Conservation (phyloP, 2,113 vertebrate genomes). For the Parotia lawesii region DNA sequence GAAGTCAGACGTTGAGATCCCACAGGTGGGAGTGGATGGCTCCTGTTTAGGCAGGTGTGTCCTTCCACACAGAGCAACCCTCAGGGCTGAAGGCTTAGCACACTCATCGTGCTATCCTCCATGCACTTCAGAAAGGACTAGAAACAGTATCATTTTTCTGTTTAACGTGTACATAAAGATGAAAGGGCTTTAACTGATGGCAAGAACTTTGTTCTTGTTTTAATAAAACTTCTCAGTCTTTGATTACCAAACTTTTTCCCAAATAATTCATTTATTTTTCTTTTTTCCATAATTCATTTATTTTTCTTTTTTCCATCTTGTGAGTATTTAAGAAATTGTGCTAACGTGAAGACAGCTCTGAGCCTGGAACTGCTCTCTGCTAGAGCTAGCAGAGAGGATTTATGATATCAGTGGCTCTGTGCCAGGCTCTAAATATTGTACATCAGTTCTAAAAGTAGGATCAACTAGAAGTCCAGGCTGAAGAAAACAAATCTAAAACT, state of each 20-base stretch:
- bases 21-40: neutral
- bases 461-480: neutral
- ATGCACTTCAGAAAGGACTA: neutral
- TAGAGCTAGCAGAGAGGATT: neutral
- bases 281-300: conserved; percentile 6
- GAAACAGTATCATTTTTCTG: conserved; percentile 33
- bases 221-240: conserved; percentile 35
- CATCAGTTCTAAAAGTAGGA: neutral
- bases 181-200: conserved; percentile 46
- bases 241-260: conserved; percentile 8
- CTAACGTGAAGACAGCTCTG: neutral
- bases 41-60: neutral
- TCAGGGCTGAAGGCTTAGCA: neutral
- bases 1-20: neutral
- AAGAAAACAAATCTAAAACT: neutral
- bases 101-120: neutral
- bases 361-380: neutral
- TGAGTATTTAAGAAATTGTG: conserved; percentile 22
- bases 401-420: neutral
- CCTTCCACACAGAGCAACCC: neutral
- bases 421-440: neutral
- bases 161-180: conserved; percentile 41
- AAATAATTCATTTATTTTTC: conserved; percentile 23
- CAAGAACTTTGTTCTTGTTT: conserved; percentile 9
- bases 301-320: conserved; percentile 24